These are phyloP conservation scores for Anser cygnoides DNA, from an alignment of 2,113 vertebrate genomes.

Conservation along the genomic window DNA sequence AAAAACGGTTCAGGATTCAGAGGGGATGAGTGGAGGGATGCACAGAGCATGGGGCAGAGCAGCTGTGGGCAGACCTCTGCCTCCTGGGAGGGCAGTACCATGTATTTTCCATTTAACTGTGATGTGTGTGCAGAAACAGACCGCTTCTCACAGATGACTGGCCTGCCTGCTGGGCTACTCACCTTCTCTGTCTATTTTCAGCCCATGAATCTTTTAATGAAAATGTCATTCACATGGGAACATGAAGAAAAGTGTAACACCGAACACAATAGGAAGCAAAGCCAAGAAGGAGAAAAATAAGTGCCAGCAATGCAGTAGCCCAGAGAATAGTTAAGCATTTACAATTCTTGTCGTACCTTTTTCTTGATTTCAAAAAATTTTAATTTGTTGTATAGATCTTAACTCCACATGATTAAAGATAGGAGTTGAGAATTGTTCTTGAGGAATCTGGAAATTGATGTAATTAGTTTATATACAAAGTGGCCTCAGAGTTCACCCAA, in stretches of 20 bases:
- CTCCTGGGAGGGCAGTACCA: neutral
- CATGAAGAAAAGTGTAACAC: neutral
- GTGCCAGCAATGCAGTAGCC: neutral
- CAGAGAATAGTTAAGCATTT: neutral
- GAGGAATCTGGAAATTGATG: neutral
- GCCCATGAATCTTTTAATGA: neutral
- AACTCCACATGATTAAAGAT: neutral
- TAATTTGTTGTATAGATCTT: neutral
- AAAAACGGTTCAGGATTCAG: neutral
- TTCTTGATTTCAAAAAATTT: neutral
- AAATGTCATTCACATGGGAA: neutral
- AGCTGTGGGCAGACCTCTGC: neutral
- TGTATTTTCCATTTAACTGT: neutral
- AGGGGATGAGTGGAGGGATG: neutral
- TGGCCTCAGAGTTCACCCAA: neutral
- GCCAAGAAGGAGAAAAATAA: neutral
- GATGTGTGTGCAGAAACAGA: constrained; percentile 43
- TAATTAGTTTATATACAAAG: neutral
- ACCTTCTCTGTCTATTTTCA: constrained; percentile 29
- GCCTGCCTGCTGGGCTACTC: constrained; percentile 43
- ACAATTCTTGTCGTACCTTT: neutral
- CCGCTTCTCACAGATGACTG: neutral
- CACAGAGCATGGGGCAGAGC: neutral
- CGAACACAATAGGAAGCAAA: neutral
- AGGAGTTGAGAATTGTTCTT: neutral